Evolutionary conservation across 2,113 vertebrate genomes (phyloP).

Genomic region (Ammodytes dubius): DNA sequence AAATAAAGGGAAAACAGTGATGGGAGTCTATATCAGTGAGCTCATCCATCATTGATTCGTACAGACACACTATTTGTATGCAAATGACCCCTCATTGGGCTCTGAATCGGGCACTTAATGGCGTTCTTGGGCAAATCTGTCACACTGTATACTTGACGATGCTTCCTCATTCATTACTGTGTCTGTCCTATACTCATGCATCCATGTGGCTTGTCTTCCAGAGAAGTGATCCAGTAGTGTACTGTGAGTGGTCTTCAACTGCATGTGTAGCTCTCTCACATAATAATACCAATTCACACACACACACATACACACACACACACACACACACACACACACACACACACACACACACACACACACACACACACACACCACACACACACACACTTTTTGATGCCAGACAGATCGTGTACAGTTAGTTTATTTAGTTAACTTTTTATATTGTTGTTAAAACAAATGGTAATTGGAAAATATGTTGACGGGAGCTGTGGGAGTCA

Average conservation of each 20-base stretch:
- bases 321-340: too few species aligned
- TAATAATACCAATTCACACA: constrained; percentile 11
- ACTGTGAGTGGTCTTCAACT: constrained; percentile 8
- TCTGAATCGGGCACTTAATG: constrained; percentile 35
- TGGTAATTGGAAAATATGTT: too few species aligned
- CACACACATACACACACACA: too few species aligned
- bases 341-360: too few species aligned
- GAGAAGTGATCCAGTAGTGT: neutral
- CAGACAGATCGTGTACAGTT: neutral
- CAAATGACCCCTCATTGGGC: constrained; percentile 39
- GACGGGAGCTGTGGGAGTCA: neutral
- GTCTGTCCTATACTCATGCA: neutral
- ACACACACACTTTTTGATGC: neutral
- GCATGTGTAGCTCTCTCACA: constrained; percentile 29
- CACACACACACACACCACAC: too few species aligned
- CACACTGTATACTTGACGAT: constrained; percentile 27
- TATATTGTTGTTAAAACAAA: too few species aligned
- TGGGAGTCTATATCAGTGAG: constrained; percentile 14
- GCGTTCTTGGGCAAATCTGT: constrained; percentile 31
- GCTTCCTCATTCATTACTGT: constrained; percentile 7
- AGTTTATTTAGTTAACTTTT: neutral
- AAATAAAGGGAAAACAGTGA: constrained; percentile 7
- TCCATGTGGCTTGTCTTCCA: neutral
- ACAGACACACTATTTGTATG: constrained; percentile 46
- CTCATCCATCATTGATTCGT: constrained; percentile 55